These are phyloP conservation scores for Andrena marginata DNA, from an alignment of 2,888 invertebrate genomes.

Conservation along the genomic window DNA sequence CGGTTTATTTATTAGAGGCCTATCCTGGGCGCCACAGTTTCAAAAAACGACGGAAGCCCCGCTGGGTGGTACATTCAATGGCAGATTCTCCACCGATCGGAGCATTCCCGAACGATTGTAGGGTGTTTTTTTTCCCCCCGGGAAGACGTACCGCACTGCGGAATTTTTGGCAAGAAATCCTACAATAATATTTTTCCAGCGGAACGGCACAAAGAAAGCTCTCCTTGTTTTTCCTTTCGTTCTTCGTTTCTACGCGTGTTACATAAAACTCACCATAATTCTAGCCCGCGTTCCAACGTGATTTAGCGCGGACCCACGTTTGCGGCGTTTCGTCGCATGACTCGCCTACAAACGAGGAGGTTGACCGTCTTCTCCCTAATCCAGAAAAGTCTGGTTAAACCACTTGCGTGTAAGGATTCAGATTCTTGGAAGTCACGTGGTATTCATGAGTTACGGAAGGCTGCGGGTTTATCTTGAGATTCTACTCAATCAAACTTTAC, in stretches of 20 bases:
- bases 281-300: conserved; percentile 58
- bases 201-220: conserved; percentile 50
- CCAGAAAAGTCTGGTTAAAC: conserved; percentile 60
- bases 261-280: conserved; percentile 69
- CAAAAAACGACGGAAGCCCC: neutral
- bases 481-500: conserved; percentile 29
- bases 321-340: conserved; percentile 57
- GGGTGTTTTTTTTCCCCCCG: neutral
- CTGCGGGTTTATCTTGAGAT: conserved; percentile 39
- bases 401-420: conserved; percentile 60
- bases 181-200: conserved; percentile 67
- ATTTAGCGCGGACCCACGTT: conserved; percentile 68
- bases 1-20: conserved; percentile 60
- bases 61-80: neutral
- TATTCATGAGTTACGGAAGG: conserved; percentile 37
- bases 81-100: neutral
- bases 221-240: conserved; percentile 24
- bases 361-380: conserved; percentile 55
- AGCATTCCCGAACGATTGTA: neutral
- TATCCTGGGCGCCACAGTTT: conserved; percentile 21
- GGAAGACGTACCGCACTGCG: conserved; percentile 8
- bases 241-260: conserved; percentile 47
- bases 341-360: conserved; percentile 49
- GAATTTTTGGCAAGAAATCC: conserved; percentile 63
- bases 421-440: conserved; percentile 46